Percentiles rank a stretch among this genome's conserved stretches.
Evolutionary conservation across 2,888 invertebrate species (phyloP).

Genomic region (Drosophila parthenogenetica): DNA sequence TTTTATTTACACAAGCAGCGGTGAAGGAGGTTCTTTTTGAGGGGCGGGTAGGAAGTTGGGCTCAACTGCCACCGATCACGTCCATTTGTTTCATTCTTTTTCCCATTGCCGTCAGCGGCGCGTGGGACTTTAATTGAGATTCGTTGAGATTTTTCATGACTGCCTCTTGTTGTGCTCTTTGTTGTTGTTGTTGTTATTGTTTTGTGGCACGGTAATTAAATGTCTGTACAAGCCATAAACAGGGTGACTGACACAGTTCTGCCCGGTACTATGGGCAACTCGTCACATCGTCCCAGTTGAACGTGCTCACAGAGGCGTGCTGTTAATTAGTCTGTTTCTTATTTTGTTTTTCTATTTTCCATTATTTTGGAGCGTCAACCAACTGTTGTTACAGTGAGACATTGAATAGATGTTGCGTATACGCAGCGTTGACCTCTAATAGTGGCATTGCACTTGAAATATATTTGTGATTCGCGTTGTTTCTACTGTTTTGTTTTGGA

Average conservation of each 20-base stretch:
- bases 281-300: background rate
- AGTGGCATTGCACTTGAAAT: slow-evolving; percentile 75
- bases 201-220: slow-evolving; percentile 36
- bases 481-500: slow-evolving; percentile 18
- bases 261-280: slow-evolving; percentile 20
- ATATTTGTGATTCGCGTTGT: slow-evolving; percentile 17
- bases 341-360: background rate
- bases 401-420: slow-evolving; percentile 23
- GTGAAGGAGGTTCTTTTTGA: background rate
- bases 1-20: background rate
- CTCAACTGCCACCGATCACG: slow-evolving; percentile 48
- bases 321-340: slow-evolving; percentile 22
- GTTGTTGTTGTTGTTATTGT: slow-evolving; percentile 18
- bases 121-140: slow-evolving; percentile 58
- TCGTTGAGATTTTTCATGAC: slow-evolving; percentile 45
- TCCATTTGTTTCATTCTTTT: slow-evolving; percentile 16
- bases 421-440: slow-evolving; percentile 37
- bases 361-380: slow-evolving; percentile 2
- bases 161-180: background rate
- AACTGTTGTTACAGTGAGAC: slow-evolving; percentile 11
- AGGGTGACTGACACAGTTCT: slow-evolving; percentile 57
- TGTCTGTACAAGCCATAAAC: slow-evolving; percentile 27
- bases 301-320: slow-evolving; percentile 9
- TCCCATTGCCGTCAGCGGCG: slow-evolving; percentile 63
- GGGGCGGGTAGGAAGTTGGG: background rate